Conservation (phyloP, 2,113 vertebrate genomes). For the Cyanoderma ruficeps region DNA sequence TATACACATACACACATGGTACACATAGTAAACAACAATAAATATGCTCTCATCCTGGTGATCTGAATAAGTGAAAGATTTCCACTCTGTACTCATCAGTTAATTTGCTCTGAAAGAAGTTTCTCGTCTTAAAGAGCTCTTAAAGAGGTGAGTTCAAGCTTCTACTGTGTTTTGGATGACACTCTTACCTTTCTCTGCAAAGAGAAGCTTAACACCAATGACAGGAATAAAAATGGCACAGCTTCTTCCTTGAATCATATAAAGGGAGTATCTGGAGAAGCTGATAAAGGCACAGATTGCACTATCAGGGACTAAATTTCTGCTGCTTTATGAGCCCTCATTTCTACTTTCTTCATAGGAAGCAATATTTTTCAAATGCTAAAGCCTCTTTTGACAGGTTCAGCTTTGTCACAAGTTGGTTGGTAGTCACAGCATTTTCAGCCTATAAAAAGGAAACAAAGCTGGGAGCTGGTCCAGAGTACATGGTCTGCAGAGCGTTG, state of each 20-base stretch:
- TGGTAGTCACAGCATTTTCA: not conserved
- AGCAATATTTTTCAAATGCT: not conserved
- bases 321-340: not conserved
- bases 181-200: not conserved
- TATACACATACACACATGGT: rapidly evolving
- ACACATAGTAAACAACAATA: not conserved
- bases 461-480: not conserved
- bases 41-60: not conserved
- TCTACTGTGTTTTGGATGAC: not conserved
- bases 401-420: not conserved
- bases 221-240: not conserved
- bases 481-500: not conserved
- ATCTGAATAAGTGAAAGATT: not conserved
- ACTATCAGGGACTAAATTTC: not conserved
- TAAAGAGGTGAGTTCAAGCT: not conserved
- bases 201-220: not conserved
- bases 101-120: not conserved
- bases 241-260: not conserved
- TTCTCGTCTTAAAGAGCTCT: not conserved
- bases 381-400: not conserved
- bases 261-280: not conserved
- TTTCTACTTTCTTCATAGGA: not conserved
- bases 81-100: not conserved
- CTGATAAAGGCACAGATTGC: not conserved
- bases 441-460: not conserved